Conservation (phyloP, 2,888 invertebrate genomes). For the Phengaris alcon region DNA sequence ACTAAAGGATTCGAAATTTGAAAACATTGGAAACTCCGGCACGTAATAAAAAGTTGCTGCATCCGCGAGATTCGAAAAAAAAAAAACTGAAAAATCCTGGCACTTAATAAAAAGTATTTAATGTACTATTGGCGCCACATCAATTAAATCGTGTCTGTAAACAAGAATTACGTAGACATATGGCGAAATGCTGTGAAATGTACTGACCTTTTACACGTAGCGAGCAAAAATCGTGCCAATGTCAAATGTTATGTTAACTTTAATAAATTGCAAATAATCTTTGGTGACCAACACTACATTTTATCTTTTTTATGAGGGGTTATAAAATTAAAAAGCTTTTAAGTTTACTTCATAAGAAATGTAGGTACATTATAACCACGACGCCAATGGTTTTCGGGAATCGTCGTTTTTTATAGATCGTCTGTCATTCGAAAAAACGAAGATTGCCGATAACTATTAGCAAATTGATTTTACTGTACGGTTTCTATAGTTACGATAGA, state of each 20-base stretch:
- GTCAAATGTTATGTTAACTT: constrained; percentile 7
- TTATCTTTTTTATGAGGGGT: neutral
- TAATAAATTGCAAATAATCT: neutral
- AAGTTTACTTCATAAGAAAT: neutral
- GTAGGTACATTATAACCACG: no score
- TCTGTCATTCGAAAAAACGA: no score
- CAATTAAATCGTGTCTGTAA: neutral
- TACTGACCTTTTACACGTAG: constrained; percentile 26
- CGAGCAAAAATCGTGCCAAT: constrained; percentile 20
- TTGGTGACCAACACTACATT: neutral
- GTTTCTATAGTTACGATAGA: no score
- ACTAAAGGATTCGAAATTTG: neutral
- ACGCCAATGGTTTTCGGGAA: no score
- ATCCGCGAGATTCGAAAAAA: neutral
- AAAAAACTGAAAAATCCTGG: neutral
- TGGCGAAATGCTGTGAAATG: constrained; percentile 27
- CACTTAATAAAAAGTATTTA: neutral
- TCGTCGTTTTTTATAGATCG: no score
- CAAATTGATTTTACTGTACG: no score
- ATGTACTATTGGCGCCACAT: constrained; percentile 6
- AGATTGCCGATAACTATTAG: no score
- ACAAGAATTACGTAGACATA: constrained; percentile 15
- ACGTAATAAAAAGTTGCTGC: neutral
- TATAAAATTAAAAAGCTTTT: neutral
- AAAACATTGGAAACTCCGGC: neutral